Base-by-base conservation (phyloP, 2,113 vertebrate genomes). In the Podiceps cristatus region DNA sequence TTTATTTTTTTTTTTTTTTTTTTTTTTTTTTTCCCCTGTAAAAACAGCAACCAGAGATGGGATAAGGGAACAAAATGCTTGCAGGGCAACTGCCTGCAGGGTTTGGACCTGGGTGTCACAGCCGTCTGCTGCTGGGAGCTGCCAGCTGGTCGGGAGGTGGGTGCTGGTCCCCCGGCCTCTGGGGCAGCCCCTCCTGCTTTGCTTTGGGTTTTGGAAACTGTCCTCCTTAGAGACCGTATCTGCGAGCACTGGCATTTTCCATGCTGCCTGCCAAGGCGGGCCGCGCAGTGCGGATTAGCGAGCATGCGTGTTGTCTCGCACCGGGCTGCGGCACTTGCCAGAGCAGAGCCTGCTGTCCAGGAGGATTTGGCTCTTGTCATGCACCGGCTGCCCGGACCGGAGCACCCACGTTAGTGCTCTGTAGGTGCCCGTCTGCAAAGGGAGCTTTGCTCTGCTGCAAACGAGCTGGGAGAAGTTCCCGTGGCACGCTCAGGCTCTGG, bases 181-280 rank as follows among this genome's bases (percentile, higher is more conserved):
- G 60, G 69, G 79, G 40, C 68, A 94, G 73, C 60, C 53, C 45
- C 53, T 93, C 56, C 77, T 79, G 86, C 95, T 90, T 89, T 81
- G 89, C 93, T 93, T 55, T 75, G 1, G 53, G 74, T 89, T 95
- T 24, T 96, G 95, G 93, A 96, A 96, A 97, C 77, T 91, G 83
- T 89, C 88, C 94, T 96, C 81, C 96, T 87, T 96, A 33, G 91
- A 95, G 95, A 95, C 89, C 77, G 12, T 91, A 96, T 93, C 93
- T 93, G 31, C 1, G 13, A 90, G 93, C 20, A 4, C 62, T 94
- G 97, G 94, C 93, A 86, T 97, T 97, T 97, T 97, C 95, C 97
- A 96, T 0, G 0, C 83, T 71, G 86, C 90, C 79, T 97, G 97
- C 97, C 96, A 95, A 95, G 86, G 40, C 27, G 92, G 73, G 63